A percentile compares a stretch with the other conserved stretches of the same genome.
These are phyloP conservation scores for Gallinago stenura DNA, from an alignment of 2,797 vertebrate genomes.

Conservation along the genomic window DNA sequence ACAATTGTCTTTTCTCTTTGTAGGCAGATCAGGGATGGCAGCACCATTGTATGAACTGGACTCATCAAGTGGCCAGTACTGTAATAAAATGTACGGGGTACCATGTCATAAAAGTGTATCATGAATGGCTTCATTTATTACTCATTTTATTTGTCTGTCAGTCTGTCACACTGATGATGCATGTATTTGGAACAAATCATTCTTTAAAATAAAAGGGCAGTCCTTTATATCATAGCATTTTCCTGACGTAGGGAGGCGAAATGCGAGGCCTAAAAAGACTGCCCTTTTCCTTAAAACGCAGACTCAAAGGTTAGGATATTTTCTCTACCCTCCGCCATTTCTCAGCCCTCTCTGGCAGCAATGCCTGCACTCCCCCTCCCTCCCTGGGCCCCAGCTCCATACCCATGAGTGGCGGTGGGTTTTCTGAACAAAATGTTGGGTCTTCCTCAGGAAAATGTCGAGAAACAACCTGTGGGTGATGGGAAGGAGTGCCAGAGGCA, in stretches of 20 bases:
- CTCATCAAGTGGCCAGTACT: too few relatives aligned
- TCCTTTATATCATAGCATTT: neutral
- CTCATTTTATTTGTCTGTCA: neutral
- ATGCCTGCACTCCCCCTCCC: fast-evolving
- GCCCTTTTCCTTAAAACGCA: neutral
- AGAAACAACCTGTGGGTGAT: fast-evolving
- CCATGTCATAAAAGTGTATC: neutral
- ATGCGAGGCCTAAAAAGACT: neutral
- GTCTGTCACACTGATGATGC: neutral
- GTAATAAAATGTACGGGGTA: fast-evolving
- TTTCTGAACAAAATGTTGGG: neutral
- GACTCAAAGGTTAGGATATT: neutral
- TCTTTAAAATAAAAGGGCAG: neutral
- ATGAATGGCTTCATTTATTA: fast-evolving
- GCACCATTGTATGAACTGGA: neutral
- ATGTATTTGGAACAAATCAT: neutral
- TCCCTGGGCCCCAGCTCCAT: fast-evolving
- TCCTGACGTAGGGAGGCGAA: neutral
- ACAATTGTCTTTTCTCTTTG: neutral
- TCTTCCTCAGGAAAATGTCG: neutral
- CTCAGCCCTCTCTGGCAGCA: neutral
- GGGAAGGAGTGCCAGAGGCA: fast-evolving
- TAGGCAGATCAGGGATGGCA: neutral
- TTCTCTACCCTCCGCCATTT: neutral
- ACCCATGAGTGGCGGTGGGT: fast-evolving